A percentile compares a stretch with the other conserved stretches of the same genome.
These are phyloP conservation scores for Sula dactylatra DNA, from an alignment of 2,113 vertebrate genomes.

Conservation along the genomic window DNA sequence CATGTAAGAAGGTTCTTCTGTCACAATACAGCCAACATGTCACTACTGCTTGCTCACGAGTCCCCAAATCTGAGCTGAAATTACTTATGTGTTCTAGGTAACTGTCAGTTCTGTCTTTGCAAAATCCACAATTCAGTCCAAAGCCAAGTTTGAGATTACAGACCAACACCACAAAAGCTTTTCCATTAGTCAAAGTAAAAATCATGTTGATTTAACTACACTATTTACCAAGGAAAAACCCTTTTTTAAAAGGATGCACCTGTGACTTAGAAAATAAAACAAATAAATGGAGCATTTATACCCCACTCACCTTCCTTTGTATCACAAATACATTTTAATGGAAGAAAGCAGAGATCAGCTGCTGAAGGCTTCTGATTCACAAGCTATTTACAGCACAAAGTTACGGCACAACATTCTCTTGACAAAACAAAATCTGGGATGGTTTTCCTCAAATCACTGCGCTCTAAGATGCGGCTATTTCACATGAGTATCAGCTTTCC, in stretches of 20 bases:
- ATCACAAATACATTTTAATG: neutral
- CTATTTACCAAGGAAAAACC: neutral
- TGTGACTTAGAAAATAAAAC: neutral
- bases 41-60: neutral
- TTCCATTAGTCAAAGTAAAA: neutral
- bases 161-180: neutral
- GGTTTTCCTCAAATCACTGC: neutral
- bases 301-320: neutral
- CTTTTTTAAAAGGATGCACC: neutral
- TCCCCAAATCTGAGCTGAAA: neutral
- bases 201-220: neutral
- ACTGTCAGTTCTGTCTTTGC: neutral
- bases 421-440: neutral
- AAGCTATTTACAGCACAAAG: neutral
- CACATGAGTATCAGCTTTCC: neutral
- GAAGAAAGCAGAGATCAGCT: neutral
- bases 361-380: conserved; percentile 37
- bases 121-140: neutral
- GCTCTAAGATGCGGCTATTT: neutral
- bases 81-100: neutral
- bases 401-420: neutral
- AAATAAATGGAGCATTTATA: neutral
- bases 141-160: neutral
- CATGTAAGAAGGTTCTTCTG: neutral
- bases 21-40: neutral